A percentile compares a stretch with the other conserved stretches of the same genome.
These are phyloP conservation scores for Monopis laevigella DNA, from an alignment of 2,888 invertebrate species.

Conservation along the genomic window DNA sequence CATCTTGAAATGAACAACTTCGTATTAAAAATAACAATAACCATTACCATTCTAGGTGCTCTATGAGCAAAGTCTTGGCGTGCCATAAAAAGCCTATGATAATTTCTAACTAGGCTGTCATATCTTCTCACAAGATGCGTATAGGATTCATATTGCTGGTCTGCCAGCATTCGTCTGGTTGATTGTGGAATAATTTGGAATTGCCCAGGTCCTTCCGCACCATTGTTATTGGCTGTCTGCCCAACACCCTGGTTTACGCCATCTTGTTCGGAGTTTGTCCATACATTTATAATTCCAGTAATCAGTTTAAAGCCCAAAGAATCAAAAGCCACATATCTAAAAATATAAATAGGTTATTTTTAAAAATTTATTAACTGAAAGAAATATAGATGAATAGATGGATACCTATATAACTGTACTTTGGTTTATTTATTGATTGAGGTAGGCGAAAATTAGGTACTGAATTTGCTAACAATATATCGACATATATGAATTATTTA, in stretches of 20 bases:
- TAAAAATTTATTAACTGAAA: background rate
- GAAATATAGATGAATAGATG: no score
- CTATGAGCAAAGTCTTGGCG: slow-evolving; percentile 48
- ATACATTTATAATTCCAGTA: slow-evolving; percentile 75
- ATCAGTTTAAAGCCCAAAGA: slow-evolving; percentile 81
- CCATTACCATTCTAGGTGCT: slow-evolving; percentile 47
- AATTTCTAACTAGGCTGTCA: slow-evolving; percentile 58
- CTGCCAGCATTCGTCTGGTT: slow-evolving; percentile 33
- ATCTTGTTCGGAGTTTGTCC: slow-evolving; percentile 14
- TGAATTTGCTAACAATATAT: no score
- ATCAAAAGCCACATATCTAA: slow-evolving; percentile 86
- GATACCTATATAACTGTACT: no score
- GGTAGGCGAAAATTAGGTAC: no score
- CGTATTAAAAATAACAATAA: no score
- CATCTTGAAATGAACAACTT: no score
- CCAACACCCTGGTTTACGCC: slow-evolving; percentile 24
- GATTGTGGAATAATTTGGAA: background rate
- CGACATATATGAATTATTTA: no score
- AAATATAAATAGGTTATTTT: slow-evolving; percentile 22
- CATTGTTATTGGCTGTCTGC: slow-evolving; percentile 34
- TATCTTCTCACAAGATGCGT: slow-evolving; percentile 60
- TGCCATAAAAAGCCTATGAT: slow-evolving; percentile 58
- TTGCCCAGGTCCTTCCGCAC: slow-evolving; percentile 25
- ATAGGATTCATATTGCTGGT: slow-evolving; percentile 56
- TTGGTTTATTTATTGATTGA: no score